phyloP scores from a whole-genome alignment of 2,888 invertebrate genomes.

The Calameuta pallipes region DNA sequence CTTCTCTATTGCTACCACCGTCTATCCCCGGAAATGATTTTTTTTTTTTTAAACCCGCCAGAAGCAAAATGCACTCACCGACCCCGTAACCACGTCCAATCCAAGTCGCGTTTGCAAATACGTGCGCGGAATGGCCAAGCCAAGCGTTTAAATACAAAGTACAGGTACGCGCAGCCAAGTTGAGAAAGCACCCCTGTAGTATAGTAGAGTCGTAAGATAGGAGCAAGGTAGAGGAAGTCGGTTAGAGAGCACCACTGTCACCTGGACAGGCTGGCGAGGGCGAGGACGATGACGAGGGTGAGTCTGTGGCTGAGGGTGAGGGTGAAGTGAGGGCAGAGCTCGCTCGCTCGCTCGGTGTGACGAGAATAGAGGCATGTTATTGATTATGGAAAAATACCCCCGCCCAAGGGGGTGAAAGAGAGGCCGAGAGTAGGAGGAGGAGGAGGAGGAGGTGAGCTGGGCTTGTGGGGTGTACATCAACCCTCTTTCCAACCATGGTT shows the following conservation, averaged over 20 bases:
- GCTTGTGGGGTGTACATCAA: conserved; percentile 1
- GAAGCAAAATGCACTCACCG: not conserved
- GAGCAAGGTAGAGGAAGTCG: conserved; percentile 12
- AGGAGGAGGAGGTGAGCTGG: not conserved
- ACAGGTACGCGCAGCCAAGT: not conserved
- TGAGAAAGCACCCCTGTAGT: not conserved
- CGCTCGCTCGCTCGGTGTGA: conserved; percentile 56
- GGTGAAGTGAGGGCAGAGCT: conserved; percentile 43
- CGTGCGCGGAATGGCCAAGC: not conserved
- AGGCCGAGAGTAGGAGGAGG: not conserved
- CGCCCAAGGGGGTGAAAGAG: conserved; percentile 36
- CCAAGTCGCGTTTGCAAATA: not conserved
- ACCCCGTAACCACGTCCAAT: not conserved
- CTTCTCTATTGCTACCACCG: not conserved
- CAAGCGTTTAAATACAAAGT: not conserved
- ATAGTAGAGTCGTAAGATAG: not conserved
- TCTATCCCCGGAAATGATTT: not conserved
- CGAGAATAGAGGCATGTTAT: conserved; percentile 63
- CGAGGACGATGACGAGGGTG: conserved; percentile 18
- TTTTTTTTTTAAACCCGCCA: not conserved
- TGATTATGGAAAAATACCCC: conserved; percentile 63
- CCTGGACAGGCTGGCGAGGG: conserved; percentile 54
- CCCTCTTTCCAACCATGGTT: conserved; percentile 42
- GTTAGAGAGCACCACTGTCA: conserved; percentile 50
- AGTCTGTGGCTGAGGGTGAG: conserved; percentile 12